A percentile compares a stretch with the other conserved stretches of the same genome.
Conservation (phyloP, 2,113 vertebrate genomes). For the Syngnathus floridae region DNA sequence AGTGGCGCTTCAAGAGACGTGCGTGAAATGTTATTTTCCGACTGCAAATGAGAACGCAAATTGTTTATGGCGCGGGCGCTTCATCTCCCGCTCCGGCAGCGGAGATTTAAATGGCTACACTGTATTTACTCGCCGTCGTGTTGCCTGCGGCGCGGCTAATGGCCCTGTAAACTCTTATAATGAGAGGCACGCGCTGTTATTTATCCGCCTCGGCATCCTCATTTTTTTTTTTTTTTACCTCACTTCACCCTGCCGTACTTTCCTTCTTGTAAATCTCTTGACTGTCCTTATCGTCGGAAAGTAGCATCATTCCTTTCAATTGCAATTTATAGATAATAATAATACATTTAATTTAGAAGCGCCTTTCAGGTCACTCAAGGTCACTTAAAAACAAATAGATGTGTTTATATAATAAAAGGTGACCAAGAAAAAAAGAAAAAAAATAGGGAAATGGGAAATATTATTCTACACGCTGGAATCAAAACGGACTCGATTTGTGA, state of each 20-base stretch:
- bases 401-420: no score
- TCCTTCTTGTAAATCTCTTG: slow-evolving; percentile 62
- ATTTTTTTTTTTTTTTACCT: not conserved
- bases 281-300: slow-evolving; percentile 87
- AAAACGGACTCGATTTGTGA: slow-evolving; percentile 3
- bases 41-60: slow-evolving; percentile 50
- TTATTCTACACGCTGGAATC: not conserved
- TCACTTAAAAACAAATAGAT: no score
- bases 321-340: slow-evolving; percentile 38
- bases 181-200: slow-evolving; percentile 81
- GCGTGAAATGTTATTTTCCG: slow-evolving; percentile 50
- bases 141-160: slow-evolving; percentile 75
- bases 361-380: no score
- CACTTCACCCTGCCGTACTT: not conserved
- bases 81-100: slow-evolving; percentile 47
- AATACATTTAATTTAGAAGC: no score
- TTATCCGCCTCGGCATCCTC: slow-evolving; percentile 75
- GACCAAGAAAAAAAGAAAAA: no score
- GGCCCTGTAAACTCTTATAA: slow-evolving; percentile 80
- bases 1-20: slow-evolving; percentile 26
- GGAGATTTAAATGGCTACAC: slow-evolving; percentile 81
- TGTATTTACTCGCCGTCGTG: slow-evolving; percentile 85
- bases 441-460: no score
- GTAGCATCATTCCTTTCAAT: slow-evolving; percentile 49
- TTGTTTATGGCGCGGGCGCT: slow-evolving; percentile 48